phyloP scores from a whole-genome alignment of 2,113 vertebrate genomes.

The Tragelaphus imberbis region DNA sequence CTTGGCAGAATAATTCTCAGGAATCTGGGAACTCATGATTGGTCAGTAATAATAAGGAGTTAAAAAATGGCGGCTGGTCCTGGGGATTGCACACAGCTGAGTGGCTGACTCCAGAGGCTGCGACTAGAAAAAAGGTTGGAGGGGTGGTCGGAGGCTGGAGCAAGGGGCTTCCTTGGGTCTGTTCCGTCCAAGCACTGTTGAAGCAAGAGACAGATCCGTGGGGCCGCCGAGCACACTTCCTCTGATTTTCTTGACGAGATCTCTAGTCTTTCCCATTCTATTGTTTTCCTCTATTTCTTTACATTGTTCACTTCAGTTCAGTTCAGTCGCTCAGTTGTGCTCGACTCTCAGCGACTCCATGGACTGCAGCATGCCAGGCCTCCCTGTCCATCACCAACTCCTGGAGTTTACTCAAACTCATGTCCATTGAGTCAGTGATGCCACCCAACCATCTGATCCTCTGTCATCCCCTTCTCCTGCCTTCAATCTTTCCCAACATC shows the following conservation, averaged over 20 bases:
- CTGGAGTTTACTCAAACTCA: not conserved
- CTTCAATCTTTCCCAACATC: not conserved
- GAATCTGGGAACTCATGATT: too few species aligned
- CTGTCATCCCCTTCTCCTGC: not conserved
- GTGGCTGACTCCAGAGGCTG: too few species aligned
- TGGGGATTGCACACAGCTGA: too few species aligned
- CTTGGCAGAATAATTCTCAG: too few species aligned
- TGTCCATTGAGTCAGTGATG: not conserved
- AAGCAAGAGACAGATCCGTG: too few species aligned
- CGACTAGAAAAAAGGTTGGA: too few species aligned
- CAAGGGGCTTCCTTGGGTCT: too few species aligned
- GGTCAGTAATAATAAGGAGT: too few species aligned
- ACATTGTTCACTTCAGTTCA: not conserved
- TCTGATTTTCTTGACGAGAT: not conserved
- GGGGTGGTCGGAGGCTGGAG: too few species aligned
- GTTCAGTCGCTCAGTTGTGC: not conserved
- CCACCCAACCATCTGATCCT: not conserved
- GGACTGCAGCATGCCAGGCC: not conserved
- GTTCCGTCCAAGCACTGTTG: too few species aligned
- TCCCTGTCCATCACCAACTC: not conserved
- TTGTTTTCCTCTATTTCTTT: not conserved
- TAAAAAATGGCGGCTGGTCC: too few species aligned
- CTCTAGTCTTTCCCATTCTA: not conserved
- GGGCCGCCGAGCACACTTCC: too few species aligned
- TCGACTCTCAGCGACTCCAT: not conserved